A percentile compares a stretch with the other conserved stretches of the same genome.
Evolutionary conservation across 2,888 invertebrate genomes (phyloP).

Genomic region (Tortrix viridana): DNA sequence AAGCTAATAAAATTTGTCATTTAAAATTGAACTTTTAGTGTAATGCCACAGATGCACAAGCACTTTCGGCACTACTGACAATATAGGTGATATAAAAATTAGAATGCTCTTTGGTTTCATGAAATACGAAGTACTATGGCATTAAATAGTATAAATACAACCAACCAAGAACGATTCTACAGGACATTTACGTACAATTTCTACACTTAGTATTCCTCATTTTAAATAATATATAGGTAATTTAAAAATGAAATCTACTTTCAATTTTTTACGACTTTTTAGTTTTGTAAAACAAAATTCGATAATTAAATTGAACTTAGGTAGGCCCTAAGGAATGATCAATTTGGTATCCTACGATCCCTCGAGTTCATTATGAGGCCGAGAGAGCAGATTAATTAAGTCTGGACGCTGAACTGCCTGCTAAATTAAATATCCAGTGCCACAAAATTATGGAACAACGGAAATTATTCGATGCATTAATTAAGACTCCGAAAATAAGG

Average conservation of each 20-base stretch:
- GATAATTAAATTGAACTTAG: constrained; percentile 53
- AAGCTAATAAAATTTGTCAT: too few relatives aligned
- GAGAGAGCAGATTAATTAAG: constrained; percentile 68
- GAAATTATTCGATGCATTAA: constrained; percentile 36
- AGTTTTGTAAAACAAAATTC: constrained; percentile 39
- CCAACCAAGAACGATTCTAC: too few relatives aligned
- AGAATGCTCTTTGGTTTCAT: too few relatives aligned
- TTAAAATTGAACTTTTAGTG: too few relatives aligned
- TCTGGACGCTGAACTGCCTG: constrained; percentile 50
- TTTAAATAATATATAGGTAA: too few relatives aligned
- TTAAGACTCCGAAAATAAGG: constrained; percentile 27
- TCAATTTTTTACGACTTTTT: neutral
- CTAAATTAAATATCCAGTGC: constrained; percentile 45
- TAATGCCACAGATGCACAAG: too few relatives aligned
- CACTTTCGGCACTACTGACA: too few relatives aligned
- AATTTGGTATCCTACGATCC: constrained; percentile 52
- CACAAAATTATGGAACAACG: constrained; percentile 34
- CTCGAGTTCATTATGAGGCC: constrained; percentile 60
- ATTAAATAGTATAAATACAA: too few relatives aligned
- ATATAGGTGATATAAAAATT: too few relatives aligned
- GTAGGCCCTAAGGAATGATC: constrained; percentile 59
- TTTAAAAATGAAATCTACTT: neutral
- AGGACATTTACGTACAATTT: too few relatives aligned
- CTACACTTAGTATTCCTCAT: too few relatives aligned
- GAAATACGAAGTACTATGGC: too few relatives aligned